These are phyloP conservation scores for Drosophila aff. DNA, from an alignment of 1,140 invertebrate genomes.

Conservation along the genomic window DNA sequence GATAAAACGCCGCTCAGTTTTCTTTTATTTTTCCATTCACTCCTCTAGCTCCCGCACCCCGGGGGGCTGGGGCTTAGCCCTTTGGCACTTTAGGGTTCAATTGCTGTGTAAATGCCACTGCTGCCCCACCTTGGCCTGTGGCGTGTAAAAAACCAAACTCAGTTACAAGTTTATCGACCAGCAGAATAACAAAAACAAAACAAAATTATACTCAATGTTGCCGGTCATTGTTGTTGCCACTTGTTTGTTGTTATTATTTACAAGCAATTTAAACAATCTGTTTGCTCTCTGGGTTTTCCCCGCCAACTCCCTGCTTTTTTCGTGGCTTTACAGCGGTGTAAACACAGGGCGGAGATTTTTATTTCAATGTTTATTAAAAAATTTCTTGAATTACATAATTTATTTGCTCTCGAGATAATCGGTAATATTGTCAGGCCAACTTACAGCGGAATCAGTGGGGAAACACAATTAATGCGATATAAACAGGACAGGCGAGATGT, in stretches of 20 bases:
- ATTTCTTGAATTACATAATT: conserved; percentile 1
- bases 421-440: background rate
- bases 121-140: conserved; percentile 23
- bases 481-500: background rate
- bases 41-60: conserved; percentile 32
- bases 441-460: background rate
- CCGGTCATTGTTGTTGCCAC: conserved; percentile 58
- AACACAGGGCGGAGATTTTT: conserved; percentile 37
- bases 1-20: conserved; percentile 19
- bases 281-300: conserved; percentile 38
- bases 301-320: conserved; percentile 20
- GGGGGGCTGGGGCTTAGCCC: conserved; percentile 44
- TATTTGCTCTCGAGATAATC: conserved; percentile 12
- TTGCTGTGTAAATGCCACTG: conserved; percentile 70
- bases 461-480: conserved; percentile 5
- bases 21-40: conserved; percentile 2
- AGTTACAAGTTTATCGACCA: conserved; percentile 64
- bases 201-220: conserved; percentile 51
- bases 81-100: conserved; percentile 75
- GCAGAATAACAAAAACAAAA: conserved; percentile 24
- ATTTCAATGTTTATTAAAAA: conserved; percentile 36
- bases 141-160: conserved; percentile 57
- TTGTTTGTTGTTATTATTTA: conserved; percentile 60
- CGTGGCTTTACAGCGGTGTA: conserved; percentile 63
- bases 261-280: conserved; percentile 80